Percentiles rank a stretch among this genome's conserved stretches.
Conservation (phyloP, 2,797 vertebrate species). For the Carapus acus region DNA sequence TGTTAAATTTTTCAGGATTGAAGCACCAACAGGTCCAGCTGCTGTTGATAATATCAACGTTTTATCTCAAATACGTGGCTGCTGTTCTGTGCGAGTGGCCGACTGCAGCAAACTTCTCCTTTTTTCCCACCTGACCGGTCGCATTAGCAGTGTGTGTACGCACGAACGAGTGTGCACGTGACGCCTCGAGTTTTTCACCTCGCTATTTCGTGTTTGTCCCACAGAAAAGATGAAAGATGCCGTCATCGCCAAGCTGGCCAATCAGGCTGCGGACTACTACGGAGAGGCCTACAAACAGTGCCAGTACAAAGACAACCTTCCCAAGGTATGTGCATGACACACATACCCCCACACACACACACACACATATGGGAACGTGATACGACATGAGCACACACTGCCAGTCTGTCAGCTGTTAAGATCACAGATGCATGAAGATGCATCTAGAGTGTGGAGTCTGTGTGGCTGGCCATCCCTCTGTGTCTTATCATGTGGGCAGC, state of each 20-base stretch:
- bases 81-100: no score
- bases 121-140: no score
- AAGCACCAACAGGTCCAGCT: no score
- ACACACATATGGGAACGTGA: not conserved
- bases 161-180: no score
- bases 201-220: slow-evolving; percentile 1
- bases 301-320: slow-evolving; percentile 96
- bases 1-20: no score
- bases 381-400: not conserved
- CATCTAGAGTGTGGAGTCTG: slow-evolving; percentile 17
- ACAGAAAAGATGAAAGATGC: slow-evolving; percentile 98
- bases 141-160: not conserved
- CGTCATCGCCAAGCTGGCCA: slow-evolving; percentile 95
- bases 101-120: not conserved
- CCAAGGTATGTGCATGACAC: slow-evolving; percentile 82
- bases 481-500: not conserved
- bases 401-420: not conserved
- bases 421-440: slow-evolving; percentile 2
- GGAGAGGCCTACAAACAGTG: slow-evolving; percentile 97
- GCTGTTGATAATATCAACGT: no score
- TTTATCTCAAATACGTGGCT: no score
- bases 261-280: slow-evolving; percentile 96
- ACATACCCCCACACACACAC: slow-evolving; percentile 2
- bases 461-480: slow-evolving; percentile 18
- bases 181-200: no score